These are phyloP conservation scores for Astropecten irregularis DNA, from an alignment of 53 echinoderm and acorn worm genomes.

Conservation along the genomic window DNA sequence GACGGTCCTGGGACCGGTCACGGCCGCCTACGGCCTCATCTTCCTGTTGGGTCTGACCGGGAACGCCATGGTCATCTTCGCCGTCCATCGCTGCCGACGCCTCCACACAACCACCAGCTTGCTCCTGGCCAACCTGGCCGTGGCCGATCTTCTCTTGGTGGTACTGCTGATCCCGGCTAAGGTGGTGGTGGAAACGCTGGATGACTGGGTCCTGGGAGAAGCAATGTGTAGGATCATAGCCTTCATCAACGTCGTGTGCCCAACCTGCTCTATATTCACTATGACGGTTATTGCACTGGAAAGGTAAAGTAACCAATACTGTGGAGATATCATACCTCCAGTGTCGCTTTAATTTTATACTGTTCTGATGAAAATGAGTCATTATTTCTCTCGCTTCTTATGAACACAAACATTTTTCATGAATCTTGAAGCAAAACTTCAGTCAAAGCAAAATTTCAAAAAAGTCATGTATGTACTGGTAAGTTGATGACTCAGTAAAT, in stretches of 20 bases:
- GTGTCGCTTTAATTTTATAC: not conserved
- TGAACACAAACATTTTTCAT: too few relatives aligned
- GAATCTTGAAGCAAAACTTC: not conserved
- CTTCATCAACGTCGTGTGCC: constrained; percentile 55
- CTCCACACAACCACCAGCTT: constrained; percentile 75
- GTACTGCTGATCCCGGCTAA: constrained; percentile 65
- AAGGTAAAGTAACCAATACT: too few relatives aligned
- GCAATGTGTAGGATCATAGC: constrained; percentile 53
- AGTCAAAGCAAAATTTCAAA: not conserved
- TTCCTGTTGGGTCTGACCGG: constrained; percentile 69
- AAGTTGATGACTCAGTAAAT: too few relatives aligned
- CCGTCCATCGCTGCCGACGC: constrained; percentile 66
- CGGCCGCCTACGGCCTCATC: constrained; percentile 48
- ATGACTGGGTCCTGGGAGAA: constrained; percentile 63
- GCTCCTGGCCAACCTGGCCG: constrained; percentile 75
- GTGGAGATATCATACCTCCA: too few relatives aligned
- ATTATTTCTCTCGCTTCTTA: too few relatives aligned
- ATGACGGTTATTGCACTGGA: constrained; percentile 75
- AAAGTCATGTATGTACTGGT: too few relatives aligned
- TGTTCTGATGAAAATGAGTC: not conserved
- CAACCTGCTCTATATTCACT: constrained; percentile 74
- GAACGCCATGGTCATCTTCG: constrained; percentile 77
- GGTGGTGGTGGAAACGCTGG: constrained; percentile 27
- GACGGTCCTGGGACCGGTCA: constrained; percentile 36
- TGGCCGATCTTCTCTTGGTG: constrained; percentile 70